Conservation (phyloP, 2,888 invertebrate genomes). For the Synanthedon formicaeformis region DNA sequence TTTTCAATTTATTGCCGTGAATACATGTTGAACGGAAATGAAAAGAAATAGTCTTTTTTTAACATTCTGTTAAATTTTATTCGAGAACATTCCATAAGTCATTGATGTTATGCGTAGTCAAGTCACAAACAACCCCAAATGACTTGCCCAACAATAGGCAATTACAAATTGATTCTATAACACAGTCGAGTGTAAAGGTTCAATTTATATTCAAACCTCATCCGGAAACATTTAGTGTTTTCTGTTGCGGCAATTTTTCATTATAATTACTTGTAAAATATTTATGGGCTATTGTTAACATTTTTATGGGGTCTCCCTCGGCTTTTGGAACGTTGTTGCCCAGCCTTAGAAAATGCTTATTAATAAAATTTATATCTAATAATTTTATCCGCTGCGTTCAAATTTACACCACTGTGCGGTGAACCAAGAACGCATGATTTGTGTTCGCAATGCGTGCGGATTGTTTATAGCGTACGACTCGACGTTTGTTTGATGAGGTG, state of each 20-base stretch:
- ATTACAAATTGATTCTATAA: constrained; percentile 34
- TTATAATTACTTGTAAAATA: constrained; percentile 61
- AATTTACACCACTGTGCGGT: constrained; percentile 17
- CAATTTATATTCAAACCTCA: constrained; percentile 37
- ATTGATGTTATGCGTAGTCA: too few species aligned
- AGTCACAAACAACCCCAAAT: constrained; percentile 7
- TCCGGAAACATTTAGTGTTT: constrained; percentile 48
- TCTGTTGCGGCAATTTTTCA: constrained; percentile 40
- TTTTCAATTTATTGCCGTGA: too few species aligned
- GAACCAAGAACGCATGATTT: constrained; percentile 15
- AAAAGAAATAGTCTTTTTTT: too few species aligned
- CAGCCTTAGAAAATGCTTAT: constrained; percentile 19
- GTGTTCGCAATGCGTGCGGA: constrained; percentile 5
- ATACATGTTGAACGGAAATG: too few species aligned
- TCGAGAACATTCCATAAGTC: too few species aligned
- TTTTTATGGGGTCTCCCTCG: constrained; percentile 34
- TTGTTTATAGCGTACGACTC: not conserved
- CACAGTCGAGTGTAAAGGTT: constrained; percentile 21
- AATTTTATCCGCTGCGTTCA: constrained; percentile 30
- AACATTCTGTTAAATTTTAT: too few species aligned
- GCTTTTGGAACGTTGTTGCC: constrained; percentile 16
- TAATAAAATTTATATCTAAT: constrained; percentile 43
- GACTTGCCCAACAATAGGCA: constrained; percentile 23
- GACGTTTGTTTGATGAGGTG: not conserved
- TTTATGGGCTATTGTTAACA: constrained; percentile 54